These are phyloP conservation scores for Eulemur coronatus DNA, from an alignment of 2,797 vertebrate genomes.

Conservation along the genomic window DNA sequence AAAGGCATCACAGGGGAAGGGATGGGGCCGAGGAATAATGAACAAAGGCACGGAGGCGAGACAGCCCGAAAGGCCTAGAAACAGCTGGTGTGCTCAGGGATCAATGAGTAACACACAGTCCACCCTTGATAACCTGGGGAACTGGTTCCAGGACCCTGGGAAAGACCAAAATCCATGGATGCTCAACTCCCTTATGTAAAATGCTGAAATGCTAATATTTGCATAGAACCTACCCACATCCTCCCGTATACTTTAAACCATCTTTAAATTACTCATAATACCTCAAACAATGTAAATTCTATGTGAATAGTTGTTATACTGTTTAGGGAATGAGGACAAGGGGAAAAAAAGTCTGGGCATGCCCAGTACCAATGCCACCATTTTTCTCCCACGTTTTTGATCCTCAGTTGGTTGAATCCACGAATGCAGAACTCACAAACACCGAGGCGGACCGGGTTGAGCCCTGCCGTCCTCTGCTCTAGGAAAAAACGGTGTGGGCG, in stretches of 20 bases:
- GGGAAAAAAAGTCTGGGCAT: not conserved
- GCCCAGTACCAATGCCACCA: too few species aligned
- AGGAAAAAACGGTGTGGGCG: not conserved
- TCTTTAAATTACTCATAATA: not conserved
- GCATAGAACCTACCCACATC: not conserved
- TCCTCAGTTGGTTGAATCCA: not conserved
- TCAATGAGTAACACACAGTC: not conserved
- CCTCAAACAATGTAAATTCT: not conserved
- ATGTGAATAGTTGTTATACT: too few species aligned
- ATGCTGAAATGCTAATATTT: not conserved
- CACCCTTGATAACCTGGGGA: not conserved
- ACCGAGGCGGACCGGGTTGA: not conserved
- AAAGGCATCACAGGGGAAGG: not conserved
- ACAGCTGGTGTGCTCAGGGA: rapidly evolving
- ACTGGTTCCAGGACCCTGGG: not conserved
- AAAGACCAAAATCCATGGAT: not conserved
- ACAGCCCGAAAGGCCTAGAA: not conserved
- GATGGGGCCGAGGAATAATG: not conserved
- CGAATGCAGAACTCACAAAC: not conserved
- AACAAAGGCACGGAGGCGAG: not conserved
- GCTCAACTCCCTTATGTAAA: not conserved
- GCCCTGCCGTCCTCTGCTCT: not conserved
- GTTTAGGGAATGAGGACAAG: not conserved
- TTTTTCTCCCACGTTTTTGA: not conserved
- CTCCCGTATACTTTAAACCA: not conserved